A percentile compares a stretch with the other conserved stretches of the same genome.
Evolutionary conservation across 2,888 invertebrate species (phyloP).

Genomic region (Chrysolina haemoptera): DNA sequence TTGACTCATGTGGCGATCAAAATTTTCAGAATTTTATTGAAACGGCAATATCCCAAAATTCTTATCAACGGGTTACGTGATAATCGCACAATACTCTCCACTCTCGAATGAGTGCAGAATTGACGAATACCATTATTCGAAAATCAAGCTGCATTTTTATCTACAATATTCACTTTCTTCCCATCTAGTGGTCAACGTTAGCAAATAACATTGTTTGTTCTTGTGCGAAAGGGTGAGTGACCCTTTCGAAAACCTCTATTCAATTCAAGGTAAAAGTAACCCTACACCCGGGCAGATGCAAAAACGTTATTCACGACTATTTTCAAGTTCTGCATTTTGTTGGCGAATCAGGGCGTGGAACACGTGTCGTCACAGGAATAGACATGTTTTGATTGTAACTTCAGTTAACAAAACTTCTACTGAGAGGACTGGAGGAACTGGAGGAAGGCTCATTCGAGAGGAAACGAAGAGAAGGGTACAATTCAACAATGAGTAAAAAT

Average conservation of each 20-base stretch:
- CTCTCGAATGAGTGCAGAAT: background rate
- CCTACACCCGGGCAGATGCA: constrained; percentile 59
- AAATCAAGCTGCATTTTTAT: constrained; percentile 15
- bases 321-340: constrained; percentile 43
- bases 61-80: too few relatives aligned
- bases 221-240: constrained; percentile 46
- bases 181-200: constrained; percentile 15
- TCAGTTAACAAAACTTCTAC: constrained; percentile 4
- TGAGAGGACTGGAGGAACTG: constrained; percentile 4
- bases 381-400: constrained; percentile 18
- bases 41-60: too few relatives aligned
- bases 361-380: constrained; percentile 17
- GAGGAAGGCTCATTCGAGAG: background rate
- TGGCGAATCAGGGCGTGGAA: constrained; percentile 36
- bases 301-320: constrained; percentile 39
- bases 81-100: background rate
- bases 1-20: too few relatives aligned
- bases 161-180: constrained; percentile 1
- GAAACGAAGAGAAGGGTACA: too few relatives aligned
- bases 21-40: too few relatives aligned
- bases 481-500: too few relatives aligned
- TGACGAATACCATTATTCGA: background rate
- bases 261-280: constrained; percentile 60
- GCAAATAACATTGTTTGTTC: constrained; percentile 36
- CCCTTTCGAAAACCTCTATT: constrained; percentile 51